Base-by-base conservation (phyloP, 2,113 vertebrate species). In the Cheirogaleus medius region DNA sequence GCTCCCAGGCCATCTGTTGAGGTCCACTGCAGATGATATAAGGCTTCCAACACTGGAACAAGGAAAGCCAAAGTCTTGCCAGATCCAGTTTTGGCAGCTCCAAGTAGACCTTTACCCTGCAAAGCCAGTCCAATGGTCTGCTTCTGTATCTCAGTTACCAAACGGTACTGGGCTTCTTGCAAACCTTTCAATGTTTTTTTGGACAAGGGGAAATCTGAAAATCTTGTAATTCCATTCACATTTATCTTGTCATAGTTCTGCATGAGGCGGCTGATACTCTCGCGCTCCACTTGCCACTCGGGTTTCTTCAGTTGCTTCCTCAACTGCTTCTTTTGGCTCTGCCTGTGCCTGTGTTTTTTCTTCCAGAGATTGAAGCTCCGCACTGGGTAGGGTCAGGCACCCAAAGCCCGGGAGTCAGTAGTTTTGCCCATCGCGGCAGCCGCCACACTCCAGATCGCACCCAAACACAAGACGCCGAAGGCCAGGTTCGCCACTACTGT, bases 181-280 rank as follows among this genome's bases (percentile, higher is more conserved):
- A 99, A 86, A 66, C 99, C 99, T 98, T 98, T 98, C 58, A 99
- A 25, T 0, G 99, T 99, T 91, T 99, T 99, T 98, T 98, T 99
- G 7, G 99, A 99, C 49, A 99, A 97, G 0, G 99, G 99, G 85
- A 99, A 99, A 98, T 99, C 99, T 13, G 99, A 99, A 97, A 99
- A 99, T 98, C 98, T 99, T 74, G 99, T 93, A 32, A 98, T 99
- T 96, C 99, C 99, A 97, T 99, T 99, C 90, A 98, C 37, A 98
- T 99, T 99, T 95, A 99, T 99, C 98, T 99, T 96, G 3, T 96
- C 64, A 90, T 99, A 99, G 89, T 97, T 99, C 94, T 98, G 97
- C 66, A 99, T 95, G 4, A 99, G 98, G 58, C 95, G 98, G 7
- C 98, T 87, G 96, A 99, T 99, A 18, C 97, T 96, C 73, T 99